Conservation (phyloP, 1,140 invertebrate species). For the Andrena cerasifolii region DNA sequence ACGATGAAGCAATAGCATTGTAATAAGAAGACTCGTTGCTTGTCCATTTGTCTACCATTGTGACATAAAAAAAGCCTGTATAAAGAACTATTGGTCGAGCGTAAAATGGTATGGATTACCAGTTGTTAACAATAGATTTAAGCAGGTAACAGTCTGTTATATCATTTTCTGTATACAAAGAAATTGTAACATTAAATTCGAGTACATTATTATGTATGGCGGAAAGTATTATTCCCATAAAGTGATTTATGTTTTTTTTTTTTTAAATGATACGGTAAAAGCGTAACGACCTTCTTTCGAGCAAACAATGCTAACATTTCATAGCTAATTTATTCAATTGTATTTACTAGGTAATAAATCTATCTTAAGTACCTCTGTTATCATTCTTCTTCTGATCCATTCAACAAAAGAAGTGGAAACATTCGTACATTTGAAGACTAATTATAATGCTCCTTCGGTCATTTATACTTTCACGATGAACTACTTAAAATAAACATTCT, state of each 20-base stretch:
- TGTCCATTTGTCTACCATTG: conserved; percentile 45
- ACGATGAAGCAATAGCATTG: conserved; percentile 15
- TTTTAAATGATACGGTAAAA: too few species aligned
- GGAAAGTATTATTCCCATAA: conserved; percentile 44
- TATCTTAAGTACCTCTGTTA: conserved; percentile 40
- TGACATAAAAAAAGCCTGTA: conserved; percentile 45
- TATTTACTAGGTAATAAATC: conserved; percentile 64
- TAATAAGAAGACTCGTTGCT: conserved; percentile 28
- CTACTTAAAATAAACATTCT: neutral
- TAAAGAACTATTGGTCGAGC: conserved; percentile 35
- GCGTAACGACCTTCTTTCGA: conserved; percentile 27
- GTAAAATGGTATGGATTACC: conserved; percentile 44
- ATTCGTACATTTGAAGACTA: conserved; percentile 17
- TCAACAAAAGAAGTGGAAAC: conserved; percentile 1
- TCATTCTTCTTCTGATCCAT: conserved; percentile 22
- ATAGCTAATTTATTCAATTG: conserved; percentile 63
- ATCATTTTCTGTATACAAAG: conserved; percentile 54
- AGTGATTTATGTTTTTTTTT: conserved; percentile 38
- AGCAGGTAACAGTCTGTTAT: conserved; percentile 54
- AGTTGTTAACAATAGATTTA: conserved; percentile 54
- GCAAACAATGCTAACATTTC: conserved; percentile 29
- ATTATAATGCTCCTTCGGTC: neutral
- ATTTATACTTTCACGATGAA: neutral
- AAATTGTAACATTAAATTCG: conserved; percentile 52
- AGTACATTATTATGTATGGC: conserved; percentile 43